Conservation (phyloP, 2,797 vertebrate genomes). For the Pangasius sanitwongsei region DNA sequence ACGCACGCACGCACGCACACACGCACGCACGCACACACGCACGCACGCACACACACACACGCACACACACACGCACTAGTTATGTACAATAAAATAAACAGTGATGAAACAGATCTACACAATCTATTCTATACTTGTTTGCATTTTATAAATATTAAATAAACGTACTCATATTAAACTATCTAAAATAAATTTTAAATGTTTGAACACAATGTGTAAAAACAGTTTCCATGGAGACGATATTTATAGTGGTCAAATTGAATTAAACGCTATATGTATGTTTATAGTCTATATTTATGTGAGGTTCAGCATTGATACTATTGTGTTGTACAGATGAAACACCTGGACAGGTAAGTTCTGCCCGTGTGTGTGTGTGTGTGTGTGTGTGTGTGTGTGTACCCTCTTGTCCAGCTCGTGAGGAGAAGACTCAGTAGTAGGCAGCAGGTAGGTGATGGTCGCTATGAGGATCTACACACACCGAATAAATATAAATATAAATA, state of each 20-base stretch:
- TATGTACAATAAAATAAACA: neutral
- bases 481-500: neutral
- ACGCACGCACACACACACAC: conserved; percentile 27
- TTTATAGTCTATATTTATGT: neutral
- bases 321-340: neutral
- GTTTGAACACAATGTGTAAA: too few species aligned
- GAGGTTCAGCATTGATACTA: neutral
- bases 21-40: neutral
- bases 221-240: neutral
- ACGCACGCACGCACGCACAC: conserved; percentile 11
- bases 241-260: neutral
- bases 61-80: neutral
- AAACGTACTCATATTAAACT: neutral
- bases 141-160: neutral
- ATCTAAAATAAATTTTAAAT: neutral
- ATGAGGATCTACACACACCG: conserved; percentile 84
- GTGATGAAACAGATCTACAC: neutral
- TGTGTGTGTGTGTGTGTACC: conserved; percentile 72
- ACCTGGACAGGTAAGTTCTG: neutral
- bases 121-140: neutral
- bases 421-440: conserved; percentile 90
- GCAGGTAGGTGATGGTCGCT: conserved; percentile 91
- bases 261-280: neutral
- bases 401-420: conserved; percentile 95
- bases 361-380: conserved; percentile 13